Conservation (phyloP, 2,797 vertebrate genomes). For the Danio choprae region DNA sequence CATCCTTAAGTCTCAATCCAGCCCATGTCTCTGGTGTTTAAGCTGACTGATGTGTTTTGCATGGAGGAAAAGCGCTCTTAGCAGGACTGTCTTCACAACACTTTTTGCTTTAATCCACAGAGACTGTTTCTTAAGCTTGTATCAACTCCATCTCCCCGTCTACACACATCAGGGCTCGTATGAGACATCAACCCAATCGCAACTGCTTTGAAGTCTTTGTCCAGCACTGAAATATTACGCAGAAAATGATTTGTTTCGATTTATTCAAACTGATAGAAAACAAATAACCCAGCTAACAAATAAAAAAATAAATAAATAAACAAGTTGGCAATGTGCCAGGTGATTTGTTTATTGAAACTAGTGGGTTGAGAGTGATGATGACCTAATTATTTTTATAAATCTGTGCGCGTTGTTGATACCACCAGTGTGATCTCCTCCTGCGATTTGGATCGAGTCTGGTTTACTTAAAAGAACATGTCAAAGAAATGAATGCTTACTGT, state of each 20-base stretch:
- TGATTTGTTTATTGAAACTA: constrained; percentile 19
- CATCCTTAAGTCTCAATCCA: constrained; percentile 34
- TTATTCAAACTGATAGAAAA: background rate
- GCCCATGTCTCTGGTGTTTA: constrained; percentile 48
- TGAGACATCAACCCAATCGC: constrained; percentile 10
- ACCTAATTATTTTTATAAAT: constrained; percentile 29
- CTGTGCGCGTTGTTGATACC: background rate
- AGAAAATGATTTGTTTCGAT: background rate
- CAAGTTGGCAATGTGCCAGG: background rate
- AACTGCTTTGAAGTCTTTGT: background rate
- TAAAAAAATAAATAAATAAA: background rate
- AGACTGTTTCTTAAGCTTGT: constrained; percentile 41
- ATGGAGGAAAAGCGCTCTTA: constrained; percentile 9
- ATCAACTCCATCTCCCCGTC: constrained; percentile 15
- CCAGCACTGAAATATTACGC: constrained; percentile 15
- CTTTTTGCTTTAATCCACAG: constrained; percentile 35
- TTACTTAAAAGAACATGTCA: constrained; percentile 45
- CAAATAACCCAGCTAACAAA: constrained; percentile 3
- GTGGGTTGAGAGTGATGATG: background rate
- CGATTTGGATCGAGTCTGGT: constrained; percentile 5
- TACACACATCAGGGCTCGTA: constrained; percentile 20
- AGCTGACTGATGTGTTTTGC: constrained; percentile 41
- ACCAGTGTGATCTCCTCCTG: background rate
- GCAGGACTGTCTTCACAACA: constrained; percentile 28
- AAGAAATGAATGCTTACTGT: constrained; percentile 28